Base-by-base conservation (phyloP, 37 sponge, comb jelly and placozoan species). In the Theonella swinhoei region DNA sequence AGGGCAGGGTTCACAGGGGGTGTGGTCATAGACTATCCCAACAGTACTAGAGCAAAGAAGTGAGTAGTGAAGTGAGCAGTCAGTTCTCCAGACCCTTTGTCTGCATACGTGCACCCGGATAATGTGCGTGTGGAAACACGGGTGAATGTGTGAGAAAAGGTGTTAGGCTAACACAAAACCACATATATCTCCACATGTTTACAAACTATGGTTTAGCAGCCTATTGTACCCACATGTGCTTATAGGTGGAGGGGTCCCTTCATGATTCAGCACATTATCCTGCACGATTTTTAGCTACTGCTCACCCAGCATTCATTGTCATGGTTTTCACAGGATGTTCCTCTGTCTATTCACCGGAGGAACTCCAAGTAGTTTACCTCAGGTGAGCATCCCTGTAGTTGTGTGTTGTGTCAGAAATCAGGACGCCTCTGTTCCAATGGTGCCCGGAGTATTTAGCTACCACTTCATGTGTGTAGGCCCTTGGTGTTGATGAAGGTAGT, bases 21-120 rank as follows among this genome's bases (percentile, higher is more conserved):
- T 0, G 90, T 99, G 75, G 95, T 96, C 31, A 78, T 99, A 22
- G 99, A 99, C 88, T 99, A 93, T 62, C 99, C 99, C 3, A 92
- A 99, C 89, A 96, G 97, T 42, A 91, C 95, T 38, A 99, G 93
- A 42, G 99, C 99, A 39, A 99, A 95, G 73, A 99, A 99, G 99
- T 96, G 23, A 76, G 83, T 68, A 25, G 35, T 34, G 20, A 23
- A 72, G 31, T 59, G 17, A 0, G 47, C 34, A 19, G 54, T 29
- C 60, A 54, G 9, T 0, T 28, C 64, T 28, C 64, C 26, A 68
- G 9, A 68, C 31, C 9, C 9, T 28, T 25, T 68, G 69, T 11
- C 11, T 9, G 11, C 9, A 68, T 17, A 34, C 9, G 39, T 72
- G 9, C 34, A 38, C 11, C 11, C 23, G 22, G 14, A 14, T 68